Evolutionary conservation across 1,140 invertebrate species (phyloP), one percentile per base, ranked within the genome.

Genomic region (Atta colombica): DNA sequence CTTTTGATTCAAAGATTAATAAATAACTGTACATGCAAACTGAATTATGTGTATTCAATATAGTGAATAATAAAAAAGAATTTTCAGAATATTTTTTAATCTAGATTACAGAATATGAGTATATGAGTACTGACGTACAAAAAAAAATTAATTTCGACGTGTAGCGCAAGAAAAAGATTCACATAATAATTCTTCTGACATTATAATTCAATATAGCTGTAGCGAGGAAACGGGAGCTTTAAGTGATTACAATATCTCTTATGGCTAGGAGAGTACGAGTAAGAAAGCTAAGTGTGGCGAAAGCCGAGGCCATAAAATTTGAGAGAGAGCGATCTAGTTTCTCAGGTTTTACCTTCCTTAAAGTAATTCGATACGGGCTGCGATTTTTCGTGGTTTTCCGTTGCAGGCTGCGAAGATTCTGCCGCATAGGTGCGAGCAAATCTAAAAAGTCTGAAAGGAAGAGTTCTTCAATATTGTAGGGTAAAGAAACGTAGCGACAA

Each of bases 301-400:
- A 75, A 74, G 39, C 28, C 58, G 25, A 61, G 39, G 25, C 58
- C 28, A 84, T 82, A 75, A 84, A 84, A 84, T 84, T 74, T 14
- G 69, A 84, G 55, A 39, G 39, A 8, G 35, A 21, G 31, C 31
- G 28, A 16, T 84, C 55, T 84, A 75, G 58, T 63, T 84, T 51
- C 80, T 63, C 21, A 55, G 39, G 53, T 82, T 53, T 82, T 49
- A 74, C 68, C 39, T 60, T 35, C 55, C 80, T 74, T 74, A 68
- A 74, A 61, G 80, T 82, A 82, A 82, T 82, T 74, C 80, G 68
- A 72, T 82, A 82, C 68, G 68, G 55, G 39, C 35, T 68, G 68
- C 80, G 80, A 82, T 82, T 82, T 80, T 49, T 28, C 61, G 77
- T 49, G 61, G 61, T 68, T 81, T 84, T 12, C n/a, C n/a, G 14